A percentile compares a stretch with the other conserved stretches of the same genome.
phyloP scores from a whole-genome alignment of 2,797 vertebrate species.

The Neosalanx taihuensis region DNA sequence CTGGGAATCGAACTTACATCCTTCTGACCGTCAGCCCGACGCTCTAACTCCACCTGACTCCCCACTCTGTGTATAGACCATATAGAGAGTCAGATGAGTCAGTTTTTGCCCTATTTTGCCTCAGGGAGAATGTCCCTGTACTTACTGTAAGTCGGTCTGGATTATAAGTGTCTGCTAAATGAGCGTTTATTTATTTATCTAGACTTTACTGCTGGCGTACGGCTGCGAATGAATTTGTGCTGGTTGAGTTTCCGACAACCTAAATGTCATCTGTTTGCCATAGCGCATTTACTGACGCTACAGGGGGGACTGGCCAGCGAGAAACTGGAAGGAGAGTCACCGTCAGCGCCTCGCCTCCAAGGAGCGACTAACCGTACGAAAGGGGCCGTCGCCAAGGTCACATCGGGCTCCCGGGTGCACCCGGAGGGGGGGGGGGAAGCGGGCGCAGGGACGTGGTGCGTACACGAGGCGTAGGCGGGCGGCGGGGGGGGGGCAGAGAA shows the following conservation, averaged over 20 bases:
- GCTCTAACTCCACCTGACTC: too few relatives aligned
- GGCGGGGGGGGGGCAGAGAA: too few relatives aligned
- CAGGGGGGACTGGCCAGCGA: not conserved
- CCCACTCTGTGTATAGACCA: too few relatives aligned
- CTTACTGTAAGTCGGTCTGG: too few relatives aligned
- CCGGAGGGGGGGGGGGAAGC: not conserved
- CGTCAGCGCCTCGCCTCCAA: not conserved
- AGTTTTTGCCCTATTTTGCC: too few relatives aligned
- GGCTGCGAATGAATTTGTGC: not conserved
- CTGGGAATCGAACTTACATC: too few relatives aligned
- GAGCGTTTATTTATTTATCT: not conserved
- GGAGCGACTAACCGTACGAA: not conserved
- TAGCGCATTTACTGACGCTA: not conserved
- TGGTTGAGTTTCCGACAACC: slow-evolving; percentile 8
- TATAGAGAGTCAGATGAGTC: too few relatives aligned
- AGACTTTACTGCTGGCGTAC: not conserved
- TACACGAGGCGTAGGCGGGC: not conserved
- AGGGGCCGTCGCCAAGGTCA: not conserved
- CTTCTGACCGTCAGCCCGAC: too few relatives aligned
- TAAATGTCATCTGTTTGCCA: not conserved
- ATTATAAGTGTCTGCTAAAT: too few relatives aligned
- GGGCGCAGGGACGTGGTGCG: not conserved
- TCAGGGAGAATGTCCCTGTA: too few relatives aligned
- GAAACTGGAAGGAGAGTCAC: not conserved
- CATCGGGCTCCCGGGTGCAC: not conserved